Conservation (phyloP, 1,140 invertebrate species). For the Bombus affinis region DNA sequence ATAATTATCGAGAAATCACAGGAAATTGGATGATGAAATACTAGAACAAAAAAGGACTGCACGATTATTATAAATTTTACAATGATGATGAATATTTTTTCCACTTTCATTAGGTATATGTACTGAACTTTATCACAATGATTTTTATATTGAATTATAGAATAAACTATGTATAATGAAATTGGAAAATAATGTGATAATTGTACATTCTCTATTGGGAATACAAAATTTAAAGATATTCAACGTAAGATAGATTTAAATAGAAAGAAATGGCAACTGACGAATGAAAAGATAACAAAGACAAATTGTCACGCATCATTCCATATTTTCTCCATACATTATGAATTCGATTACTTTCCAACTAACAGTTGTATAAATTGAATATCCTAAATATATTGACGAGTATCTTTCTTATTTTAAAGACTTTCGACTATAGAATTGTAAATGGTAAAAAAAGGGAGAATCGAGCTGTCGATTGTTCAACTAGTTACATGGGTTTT, state of each 20-base stretch:
- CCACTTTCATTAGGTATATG: too few relatives aligned
- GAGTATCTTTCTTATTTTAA: neutral
- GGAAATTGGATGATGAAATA: neutral
- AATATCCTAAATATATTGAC: neutral
- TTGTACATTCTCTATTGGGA: neutral
- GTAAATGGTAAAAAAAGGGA: slow-evolving; percentile 4
- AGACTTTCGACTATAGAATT: neutral
- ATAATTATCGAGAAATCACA: neutral
- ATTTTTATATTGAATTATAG: neutral
- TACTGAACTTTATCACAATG: neutral
- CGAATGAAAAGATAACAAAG: neutral
- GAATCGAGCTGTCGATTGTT: slow-evolving; percentile 26
- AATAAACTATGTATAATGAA: neutral
- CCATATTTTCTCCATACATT: neutral
- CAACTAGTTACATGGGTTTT: slow-evolving; percentile 12
- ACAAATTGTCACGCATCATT: neutral
- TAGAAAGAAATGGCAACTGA: neutral
- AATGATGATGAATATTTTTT: neutral
- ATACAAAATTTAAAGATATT: neutral
- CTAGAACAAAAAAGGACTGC: neutral
- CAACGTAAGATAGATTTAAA: neutral
- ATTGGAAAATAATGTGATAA: neutral
- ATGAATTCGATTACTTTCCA: neutral
- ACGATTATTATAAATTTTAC: neutral
- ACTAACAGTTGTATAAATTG: neutral